Evolutionary conservation across 1,140 invertebrate genomes (phyloP), one percentile per base, ranked within the genome.

Genomic region (Drosophila tani): DNA sequence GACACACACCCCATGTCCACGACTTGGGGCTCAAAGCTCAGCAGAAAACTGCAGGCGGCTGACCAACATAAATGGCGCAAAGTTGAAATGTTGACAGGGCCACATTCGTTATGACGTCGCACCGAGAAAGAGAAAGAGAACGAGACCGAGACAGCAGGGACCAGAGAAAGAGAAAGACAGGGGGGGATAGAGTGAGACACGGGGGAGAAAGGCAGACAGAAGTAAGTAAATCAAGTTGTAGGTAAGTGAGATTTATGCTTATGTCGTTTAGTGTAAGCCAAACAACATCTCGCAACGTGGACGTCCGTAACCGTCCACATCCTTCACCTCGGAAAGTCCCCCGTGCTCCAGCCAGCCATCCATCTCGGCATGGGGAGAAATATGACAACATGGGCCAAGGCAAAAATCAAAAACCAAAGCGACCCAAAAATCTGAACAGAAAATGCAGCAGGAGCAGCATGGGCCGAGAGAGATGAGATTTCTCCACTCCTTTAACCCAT

Each of bases 61-160:
- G 84, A 87, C 84, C 84, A 87, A 87, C 85, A 90, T 90, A 90
- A 90, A 90, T 90, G 85, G 85, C 85, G 85, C 81, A 90, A 90
- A 90, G 85, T 90, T 90, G 86, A 90, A 90, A 90, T 90, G 85
- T 83, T 90, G 85, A 90, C 85, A 90, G 85, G 74, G 75, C 79
- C 81, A 88, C 85, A 90, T 90, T 90, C 85, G 85, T 90, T 90
- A 90, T 90, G 85, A 90, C 80, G 80, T 75, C 73, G 73, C 79
- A 73, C 63, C 59, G 59, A 62, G 65, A 65, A 76, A 63, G 59
- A 62, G 65, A 65, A 76, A 68, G 64, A 49, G 45, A 50, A 27
- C 21, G 38, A 50, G 21, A 43, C 66, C 32, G 24, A 41, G 19
- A 6, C 17, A 35, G 45, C 15, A 24, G 57, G 12, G 3, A 47